These are phyloP conservation scores for Solenopsis invicta DNA, from an alignment of 1,140 invertebrate species.

Conservation along the genomic window DNA sequence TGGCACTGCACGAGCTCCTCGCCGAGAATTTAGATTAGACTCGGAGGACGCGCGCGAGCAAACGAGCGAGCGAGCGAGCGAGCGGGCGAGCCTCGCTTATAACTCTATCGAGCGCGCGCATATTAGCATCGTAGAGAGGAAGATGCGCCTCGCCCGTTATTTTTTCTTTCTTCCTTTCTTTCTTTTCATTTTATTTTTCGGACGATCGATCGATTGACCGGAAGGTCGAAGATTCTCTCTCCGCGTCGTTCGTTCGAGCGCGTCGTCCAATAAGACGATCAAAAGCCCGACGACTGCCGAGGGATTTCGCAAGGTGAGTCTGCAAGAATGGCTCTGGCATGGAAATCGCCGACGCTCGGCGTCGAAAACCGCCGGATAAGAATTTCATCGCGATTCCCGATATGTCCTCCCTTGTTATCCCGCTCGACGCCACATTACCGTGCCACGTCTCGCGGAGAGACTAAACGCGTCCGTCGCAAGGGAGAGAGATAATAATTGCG, in stretches of 20 bases:
- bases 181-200: slow-evolving; percentile 5
- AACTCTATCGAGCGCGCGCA: slow-evolving; percentile 3
- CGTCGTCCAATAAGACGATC: slow-evolving; percentile 5
- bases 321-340: slow-evolving; percentile 49
- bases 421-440: not conserved
- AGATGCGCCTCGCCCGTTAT: not conserved
- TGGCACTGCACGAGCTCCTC: not conserved
- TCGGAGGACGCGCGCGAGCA: not conserved
- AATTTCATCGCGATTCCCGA: slow-evolving; percentile 11
- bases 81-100: slow-evolving; percentile 16
- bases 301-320: slow-evolving; percentile 28
- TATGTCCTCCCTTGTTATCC: not conserved
- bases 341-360: slow-evolving; percentile 64
- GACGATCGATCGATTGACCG: slow-evolving; percentile 9
- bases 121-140: not conserved
- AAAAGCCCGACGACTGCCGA: slow-evolving; percentile 3
- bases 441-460: not conserved
- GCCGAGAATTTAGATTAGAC: slow-evolving; percentile 58
- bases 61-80: not conserved
- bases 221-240: slow-evolving; percentile 28
- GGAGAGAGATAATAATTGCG: slow-evolving; percentile 16
- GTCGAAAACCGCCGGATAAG: slow-evolving; percentile 39
- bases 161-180: too few relatives aligned
- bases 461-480: not conserved
- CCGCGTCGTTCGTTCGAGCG: not conserved